Base-by-base conservation (phyloP, 2,113 vertebrate species). In the Gopherus evgoodei region DNA sequence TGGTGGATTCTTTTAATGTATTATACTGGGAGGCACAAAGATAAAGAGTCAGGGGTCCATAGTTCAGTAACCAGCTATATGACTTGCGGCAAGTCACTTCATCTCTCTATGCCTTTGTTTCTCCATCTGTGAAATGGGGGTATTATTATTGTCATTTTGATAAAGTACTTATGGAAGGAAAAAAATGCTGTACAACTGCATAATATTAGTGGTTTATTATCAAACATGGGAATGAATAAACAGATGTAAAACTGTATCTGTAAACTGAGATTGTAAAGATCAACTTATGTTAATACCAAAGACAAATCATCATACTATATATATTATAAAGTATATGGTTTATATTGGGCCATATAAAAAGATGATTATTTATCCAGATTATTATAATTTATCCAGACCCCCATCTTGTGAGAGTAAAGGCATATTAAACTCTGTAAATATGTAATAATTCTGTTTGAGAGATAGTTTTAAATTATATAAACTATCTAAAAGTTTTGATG, bases 41-140 rank as follows among this genome's bases (percentile, higher is more conserved):
- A 53, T 27, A 31, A 22, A 83, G 16, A 42, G 4, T 11, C 31
- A 47, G 11, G 2, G 85, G 53, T 56, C 47, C 56, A 42, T 25
- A 80, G 1, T 4, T 57, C 80, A 89, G 38, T 8, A 11, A 5
- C 1, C 3, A 12, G 5, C 17, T 81, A 0, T 31, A 38, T 44
- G 16, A 4, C 93, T 59, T 91, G 3, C 31, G 14, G 52, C 94
- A 1, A 0, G 9, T 50, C 29, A 12, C 38, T 87, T 88, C 44
- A 7, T 8, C 1, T 0, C 0, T 29, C 35, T 21, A 4, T 31
- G 35, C 19, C 57, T 65, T 85, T 75, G 12, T 9, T 29, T 49
- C 27, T 52, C 83, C 22, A 54, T 10, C 44, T 85, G 47, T 72
- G 72, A 65, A 87, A 94, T 2, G 13, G 42, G 91, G 47, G 83